Conservation (phyloP, 2,113 vertebrate species). For the Brachypodius melanocephalos region DNA sequence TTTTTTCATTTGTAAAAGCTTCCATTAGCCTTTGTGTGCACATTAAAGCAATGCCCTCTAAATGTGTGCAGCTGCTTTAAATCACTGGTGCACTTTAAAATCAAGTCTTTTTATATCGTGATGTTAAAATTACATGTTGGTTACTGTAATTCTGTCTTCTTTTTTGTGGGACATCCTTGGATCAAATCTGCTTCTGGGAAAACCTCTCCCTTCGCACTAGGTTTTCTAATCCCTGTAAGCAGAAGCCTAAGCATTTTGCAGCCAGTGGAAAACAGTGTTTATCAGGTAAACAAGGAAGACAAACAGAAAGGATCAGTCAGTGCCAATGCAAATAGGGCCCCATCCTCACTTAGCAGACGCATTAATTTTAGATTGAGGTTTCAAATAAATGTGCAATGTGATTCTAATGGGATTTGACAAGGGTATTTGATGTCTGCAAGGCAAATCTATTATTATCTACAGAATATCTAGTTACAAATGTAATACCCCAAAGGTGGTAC, state of each 20-base stretch:
- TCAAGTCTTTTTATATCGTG: constrained; percentile 67
- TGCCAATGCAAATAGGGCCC: constrained; percentile 47
- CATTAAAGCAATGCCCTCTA: constrained; percentile 55
- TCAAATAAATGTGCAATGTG: constrained; percentile 37
- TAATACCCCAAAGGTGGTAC: constrained; percentile 1
- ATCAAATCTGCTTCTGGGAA: constrained; percentile 40
- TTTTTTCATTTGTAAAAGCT: constrained; percentile 74
- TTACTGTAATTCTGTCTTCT: constrained; percentile 69
- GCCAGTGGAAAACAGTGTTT: constrained; percentile 7
- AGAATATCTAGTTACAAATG: constrained; percentile 56
- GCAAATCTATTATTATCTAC: constrained; percentile 63
- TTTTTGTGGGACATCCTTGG: constrained; percentile 55
- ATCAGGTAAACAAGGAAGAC: constrained; percentile 27
- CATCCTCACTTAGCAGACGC: constrained; percentile 57
- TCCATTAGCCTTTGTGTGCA: constrained; percentile 72
- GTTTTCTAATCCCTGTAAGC: constrained; percentile 40
- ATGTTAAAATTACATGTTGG: constrained; percentile 75
- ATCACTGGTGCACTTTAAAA: constrained; percentile 62
- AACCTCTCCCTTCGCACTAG: constrained; percentile 24
- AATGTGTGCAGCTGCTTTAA: constrained; percentile 67
- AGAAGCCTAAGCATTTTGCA: constrained; percentile 13
- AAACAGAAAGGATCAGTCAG: constrained; percentile 17
- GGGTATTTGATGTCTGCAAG: constrained; percentile 35
- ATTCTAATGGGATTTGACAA: constrained; percentile 70
- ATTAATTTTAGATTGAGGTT: constrained; percentile 12